Evolutionary conservation across 2,888 invertebrate species (phyloP).

Genomic region (Hololepta plana): DNA sequence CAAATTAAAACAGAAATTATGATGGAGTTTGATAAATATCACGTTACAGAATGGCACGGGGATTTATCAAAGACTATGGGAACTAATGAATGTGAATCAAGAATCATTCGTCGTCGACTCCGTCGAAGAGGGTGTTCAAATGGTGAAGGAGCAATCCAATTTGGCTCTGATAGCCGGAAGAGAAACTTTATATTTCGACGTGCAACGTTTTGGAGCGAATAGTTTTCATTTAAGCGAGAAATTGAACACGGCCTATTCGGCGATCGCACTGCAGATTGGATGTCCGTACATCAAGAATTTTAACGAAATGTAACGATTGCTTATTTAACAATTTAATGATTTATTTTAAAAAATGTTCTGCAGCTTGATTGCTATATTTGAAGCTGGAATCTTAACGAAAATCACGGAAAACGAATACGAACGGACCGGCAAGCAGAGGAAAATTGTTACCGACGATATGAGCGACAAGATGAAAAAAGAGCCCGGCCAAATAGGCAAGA

Average conservation of each 20-base stretch:
- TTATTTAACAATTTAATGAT: conserved; percentile 13
- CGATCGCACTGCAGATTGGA: conserved; percentile 57
- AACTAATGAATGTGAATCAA: conserved; percentile 37
- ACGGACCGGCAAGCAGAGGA: conserved; percentile 40
- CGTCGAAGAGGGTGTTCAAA: conserved; percentile 49
- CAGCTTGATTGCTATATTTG: conserved; percentile 54
- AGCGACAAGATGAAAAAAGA: conserved; percentile 14
- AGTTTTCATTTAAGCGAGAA: conserved; percentile 61
- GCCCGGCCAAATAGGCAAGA: conserved; percentile 15
- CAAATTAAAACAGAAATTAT: conserved; percentile 1
- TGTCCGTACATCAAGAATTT: conserved; percentile 58
- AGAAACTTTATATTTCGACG: conserved; percentile 58
- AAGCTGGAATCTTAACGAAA: conserved; percentile 57
- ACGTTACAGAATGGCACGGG: conserved; percentile 50
- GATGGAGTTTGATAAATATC: too few species aligned
- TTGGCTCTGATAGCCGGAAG: conserved; percentile 53
- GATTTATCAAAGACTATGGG: conserved; percentile 49
- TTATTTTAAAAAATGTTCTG: too few species aligned
- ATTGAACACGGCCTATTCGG: conserved; percentile 58
- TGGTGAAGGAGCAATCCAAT: conserved; percentile 39
- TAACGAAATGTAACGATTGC: conserved; percentile 55
- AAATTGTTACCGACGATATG: conserved; percentile 26
- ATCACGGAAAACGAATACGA: conserved; percentile 62
- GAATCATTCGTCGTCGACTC: conserved; percentile 41
- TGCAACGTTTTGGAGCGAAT: conserved; percentile 48